These are phyloP conservation scores for Empidonax traillii DNA, from an alignment of 2,113 vertebrate species.

Conservation along the genomic window DNA sequence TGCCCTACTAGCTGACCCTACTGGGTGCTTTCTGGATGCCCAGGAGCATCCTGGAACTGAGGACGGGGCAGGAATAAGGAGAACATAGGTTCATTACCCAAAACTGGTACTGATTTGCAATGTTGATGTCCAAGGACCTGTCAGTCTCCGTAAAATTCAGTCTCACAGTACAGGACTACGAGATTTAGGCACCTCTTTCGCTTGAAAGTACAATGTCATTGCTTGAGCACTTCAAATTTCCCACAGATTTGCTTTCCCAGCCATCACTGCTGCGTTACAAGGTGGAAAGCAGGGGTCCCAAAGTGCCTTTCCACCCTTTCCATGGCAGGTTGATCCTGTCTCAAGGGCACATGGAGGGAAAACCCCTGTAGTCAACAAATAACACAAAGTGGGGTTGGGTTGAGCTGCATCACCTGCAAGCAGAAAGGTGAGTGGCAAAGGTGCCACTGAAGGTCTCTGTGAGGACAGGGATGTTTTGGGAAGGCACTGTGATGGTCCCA, in stretches of 20 bases:
- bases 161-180: not conserved
- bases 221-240: not conserved
- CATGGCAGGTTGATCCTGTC: not conserved
- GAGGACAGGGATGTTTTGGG: not conserved
- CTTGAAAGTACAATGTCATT: not conserved
- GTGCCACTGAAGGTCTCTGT: not conserved
- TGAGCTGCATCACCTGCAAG: not conserved
- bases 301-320: not conserved
- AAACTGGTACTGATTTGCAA: not conserved
- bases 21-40: not conserved
- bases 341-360: not conserved
- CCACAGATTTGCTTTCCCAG: not conserved
- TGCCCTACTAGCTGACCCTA: not conserved
- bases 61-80: not conserved
- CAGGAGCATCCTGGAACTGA: not conserved
- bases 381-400: not conserved
- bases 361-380: not conserved
- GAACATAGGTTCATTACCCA: not conserved
- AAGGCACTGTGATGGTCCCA: not conserved
- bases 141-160: not conserved
- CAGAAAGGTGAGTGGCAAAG: not conserved
- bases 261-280: not conserved
- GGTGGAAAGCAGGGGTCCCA: fast-evolving
- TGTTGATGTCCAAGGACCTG: not conserved
- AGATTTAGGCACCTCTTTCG: not conserved